Base-by-base conservation (phyloP, 2,797 vertebrate genomes). In the Spizella passerina region DNA sequence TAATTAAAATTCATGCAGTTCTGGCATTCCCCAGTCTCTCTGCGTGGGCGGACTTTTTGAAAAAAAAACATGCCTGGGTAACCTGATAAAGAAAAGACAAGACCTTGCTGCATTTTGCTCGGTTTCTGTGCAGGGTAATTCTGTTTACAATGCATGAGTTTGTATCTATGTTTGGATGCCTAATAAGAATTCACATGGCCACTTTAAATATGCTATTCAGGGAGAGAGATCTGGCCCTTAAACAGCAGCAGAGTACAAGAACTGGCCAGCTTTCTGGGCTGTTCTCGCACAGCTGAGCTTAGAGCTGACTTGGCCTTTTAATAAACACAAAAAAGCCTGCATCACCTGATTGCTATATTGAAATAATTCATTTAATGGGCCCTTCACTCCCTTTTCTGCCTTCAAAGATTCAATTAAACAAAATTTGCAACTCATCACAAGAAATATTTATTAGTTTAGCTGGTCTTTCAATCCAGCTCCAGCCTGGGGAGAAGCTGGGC, bases 41-140 rank as follows among this genome's bases (percentile, higher is more conserved):
- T 73, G 68, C 26, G 75, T 66, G 88, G 90, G 79, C 26, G 88
- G 95, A 86, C 89, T 77, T 52, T 24, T 38, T 27, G 6, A 14
- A 66, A 72, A 75, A 53, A 18, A 75, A 10, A 0, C 41, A 82
- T 8, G 91, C 80, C 60, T 78, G 75, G 41, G 66, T 97, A 98
- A 98, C 98, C 98, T 98, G 92, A 92, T 91, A 95, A 94, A 94
- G 88, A 77, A 7, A 59, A 92, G 86, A 87, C 6, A 60, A 88
- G 32, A 75, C 32, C 88, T 94, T 75, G 84, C 50, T 68, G 72
- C 57, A 89, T 95, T 85, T 79, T 83, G 30, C 52, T 88, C 5
- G 0, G 59, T 94, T 95, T 91, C 59, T 88, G 50, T 63, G 82
- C 47, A 76, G 78, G n/a, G 71, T 77, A 90, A 90, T 92, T 96